Conservation (phyloP, 2,888 invertebrate genomes). For the Andrena bicolor region DNA sequence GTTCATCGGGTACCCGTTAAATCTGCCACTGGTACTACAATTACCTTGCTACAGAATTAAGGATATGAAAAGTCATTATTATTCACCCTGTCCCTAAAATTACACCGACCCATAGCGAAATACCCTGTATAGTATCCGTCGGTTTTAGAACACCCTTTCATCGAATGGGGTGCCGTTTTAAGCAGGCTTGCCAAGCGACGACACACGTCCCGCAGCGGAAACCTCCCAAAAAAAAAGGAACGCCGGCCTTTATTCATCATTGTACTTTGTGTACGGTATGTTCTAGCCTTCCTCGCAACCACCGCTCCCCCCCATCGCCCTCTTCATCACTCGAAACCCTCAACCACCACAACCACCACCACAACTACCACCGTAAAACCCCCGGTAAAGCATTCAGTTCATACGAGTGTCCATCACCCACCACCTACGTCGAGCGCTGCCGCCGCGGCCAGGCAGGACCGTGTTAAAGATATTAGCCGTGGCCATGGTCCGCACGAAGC, state of each 20-base stretch:
- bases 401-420: conserved; percentile 78
- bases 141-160: no score
- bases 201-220: conserved; percentile 29
- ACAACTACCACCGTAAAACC: conserved; percentile 76
- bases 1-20: no score
- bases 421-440: conserved; percentile 75
- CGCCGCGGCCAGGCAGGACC: conserved; percentile 82
- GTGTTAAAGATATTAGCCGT: conserved; percentile 78
- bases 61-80: no score
- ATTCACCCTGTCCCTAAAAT: no score
- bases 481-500: conserved; percentile 76
- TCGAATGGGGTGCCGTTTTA: conserved; percentile 33
- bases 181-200: conserved; percentile 28
- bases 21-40: no score
- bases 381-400: conserved; percentile 81
- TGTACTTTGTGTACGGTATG: conserved; percentile 79
- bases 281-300: conserved; percentile 92
- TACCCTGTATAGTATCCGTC: no score
- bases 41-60: no score
- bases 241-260: conserved; percentile 72
- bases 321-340: conserved; percentile 83
- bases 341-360: conserved; percentile 71
- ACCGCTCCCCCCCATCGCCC: conserved; percentile 89
- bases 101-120: no score
- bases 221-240: conserved; percentile 24